A percentile compares a stretch with the other conserved stretches of the same genome.
phyloP scores from a whole-genome alignment of 2,797 vertebrate species.

The Alauda arvensis region DNA sequence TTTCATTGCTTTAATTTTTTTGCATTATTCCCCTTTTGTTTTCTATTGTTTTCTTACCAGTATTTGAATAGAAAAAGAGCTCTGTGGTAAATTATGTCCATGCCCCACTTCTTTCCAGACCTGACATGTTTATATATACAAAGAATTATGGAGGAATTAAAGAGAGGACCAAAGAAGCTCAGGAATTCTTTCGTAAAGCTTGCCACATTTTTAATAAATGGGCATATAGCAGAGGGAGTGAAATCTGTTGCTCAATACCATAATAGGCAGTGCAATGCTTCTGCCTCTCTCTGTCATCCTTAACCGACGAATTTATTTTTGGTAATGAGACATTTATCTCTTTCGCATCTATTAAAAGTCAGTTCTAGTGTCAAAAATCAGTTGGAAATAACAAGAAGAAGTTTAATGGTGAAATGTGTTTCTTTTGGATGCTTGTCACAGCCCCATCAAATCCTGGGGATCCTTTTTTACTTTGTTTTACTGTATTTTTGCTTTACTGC shows the following conservation, averaged over 20 bases:
- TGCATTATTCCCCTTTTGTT: slow-evolving; percentile 7
- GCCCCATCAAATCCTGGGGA: not conserved
- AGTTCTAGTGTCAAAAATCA: slow-evolving; percentile 37
- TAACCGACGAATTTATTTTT: slow-evolving; percentile 58
- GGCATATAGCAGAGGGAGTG: slow-evolving; percentile 27
- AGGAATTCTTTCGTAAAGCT: slow-evolving; percentile 43
- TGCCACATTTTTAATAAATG: slow-evolving; percentile 54
- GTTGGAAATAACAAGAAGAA: slow-evolving; percentile 34
- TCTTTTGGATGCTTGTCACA: slow-evolving; percentile 9
- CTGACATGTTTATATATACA: slow-evolving; percentile 45
- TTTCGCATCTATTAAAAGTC: slow-evolving; percentile 42
- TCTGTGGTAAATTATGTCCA: not conserved
- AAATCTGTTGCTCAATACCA: slow-evolving; percentile 57
- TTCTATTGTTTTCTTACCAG: not conserved
- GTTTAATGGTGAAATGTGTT: not conserved
- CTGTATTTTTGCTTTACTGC: not conserved
- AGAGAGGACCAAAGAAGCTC: slow-evolving; percentile 35
- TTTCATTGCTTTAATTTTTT: slow-evolving; percentile 6
- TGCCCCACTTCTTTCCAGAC: not conserved
- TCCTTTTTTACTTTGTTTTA: not conserved
- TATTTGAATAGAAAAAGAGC: not conserved
- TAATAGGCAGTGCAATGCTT: slow-evolving; percentile 60
- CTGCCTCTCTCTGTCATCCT: slow-evolving; percentile 30
- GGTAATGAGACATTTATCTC: slow-evolving; percentile 61
- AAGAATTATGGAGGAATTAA: slow-evolving; percentile 43